Percentiles rank a stretch among this genome's conserved stretches.
Conservation (phyloP, 2,888 invertebrate species). For the Harpalus rubripes region DNA sequence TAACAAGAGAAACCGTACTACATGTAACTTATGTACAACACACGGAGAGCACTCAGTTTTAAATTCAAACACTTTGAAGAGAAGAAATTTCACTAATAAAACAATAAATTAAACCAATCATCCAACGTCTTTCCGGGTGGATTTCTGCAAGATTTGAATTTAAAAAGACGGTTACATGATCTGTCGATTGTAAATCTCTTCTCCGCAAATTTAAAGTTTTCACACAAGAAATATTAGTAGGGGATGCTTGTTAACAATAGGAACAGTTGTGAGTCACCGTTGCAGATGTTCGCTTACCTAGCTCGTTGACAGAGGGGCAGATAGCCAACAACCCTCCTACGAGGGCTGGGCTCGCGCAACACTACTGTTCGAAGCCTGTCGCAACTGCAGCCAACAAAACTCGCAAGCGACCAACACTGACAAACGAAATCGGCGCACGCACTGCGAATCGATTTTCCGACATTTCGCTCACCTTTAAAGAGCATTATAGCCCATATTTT, state of each 20-base stretch:
- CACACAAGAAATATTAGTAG: neutral
- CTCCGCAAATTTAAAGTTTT: neutral
- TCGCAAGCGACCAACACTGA: neutral
- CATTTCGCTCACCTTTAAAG: conserved; percentile 66
- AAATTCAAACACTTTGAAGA: too few species aligned
- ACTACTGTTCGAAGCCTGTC: neutral
- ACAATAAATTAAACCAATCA: too few species aligned
- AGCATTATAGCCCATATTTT: conserved; percentile 51
- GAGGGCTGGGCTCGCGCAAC: conserved; percentile 50
- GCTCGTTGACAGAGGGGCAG: conserved; percentile 20
- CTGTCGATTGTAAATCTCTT: neutral
- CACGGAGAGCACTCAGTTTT: neutral
- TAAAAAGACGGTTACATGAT: neutral
- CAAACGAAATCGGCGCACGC: conserved; percentile 55
- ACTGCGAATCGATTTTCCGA: conserved; percentile 62
- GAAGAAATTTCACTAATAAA: too few species aligned
- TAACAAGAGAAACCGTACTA: conserved; percentile 59
- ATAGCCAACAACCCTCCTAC: conserved; percentile 15
- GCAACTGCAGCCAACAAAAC: neutral
- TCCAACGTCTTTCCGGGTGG: too few species aligned
- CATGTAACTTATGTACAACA: conserved; percentile 33
- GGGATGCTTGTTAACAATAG: neutral
- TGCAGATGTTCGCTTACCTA: conserved; percentile 7
- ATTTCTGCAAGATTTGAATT: neutral
- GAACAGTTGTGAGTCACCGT: neutral